Evolutionary conservation across 2,797 vertebrate genomes (phyloP).

Genomic region (Arrhamphus sclerolepis): DNA sequence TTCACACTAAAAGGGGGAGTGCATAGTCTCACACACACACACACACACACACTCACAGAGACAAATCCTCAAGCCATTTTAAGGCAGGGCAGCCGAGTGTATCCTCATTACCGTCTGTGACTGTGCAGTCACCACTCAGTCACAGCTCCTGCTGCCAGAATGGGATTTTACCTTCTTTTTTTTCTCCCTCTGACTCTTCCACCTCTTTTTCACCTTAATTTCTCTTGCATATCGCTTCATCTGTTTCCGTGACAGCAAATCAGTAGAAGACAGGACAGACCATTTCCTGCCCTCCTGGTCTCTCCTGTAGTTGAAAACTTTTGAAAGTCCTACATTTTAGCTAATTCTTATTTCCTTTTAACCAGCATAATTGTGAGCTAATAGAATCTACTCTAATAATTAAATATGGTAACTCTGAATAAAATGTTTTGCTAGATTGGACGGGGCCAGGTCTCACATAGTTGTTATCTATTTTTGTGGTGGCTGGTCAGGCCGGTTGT

Average conservation of each 20-base stretch:
- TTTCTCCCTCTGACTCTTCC: slow-evolving; percentile 36
- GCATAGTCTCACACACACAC: slow-evolving; percentile 11
- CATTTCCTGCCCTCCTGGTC: slow-evolving; percentile 71
- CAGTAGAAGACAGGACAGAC: slow-evolving; percentile 72
- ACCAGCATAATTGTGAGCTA: background rate
- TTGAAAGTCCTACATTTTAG: slow-evolving; percentile 11
- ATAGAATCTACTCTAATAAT: background rate
- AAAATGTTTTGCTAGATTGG: too few relatives aligned
- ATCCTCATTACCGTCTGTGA: slow-evolving; percentile 72
- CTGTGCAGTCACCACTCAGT: slow-evolving; percentile 73
- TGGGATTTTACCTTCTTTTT: slow-evolving; percentile 60
- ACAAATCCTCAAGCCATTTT: slow-evolving; percentile 66
- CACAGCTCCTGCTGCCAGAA: slow-evolving; percentile 63
- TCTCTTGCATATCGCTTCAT: slow-evolving; percentile 75
- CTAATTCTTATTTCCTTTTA: slow-evolving; percentile 3
- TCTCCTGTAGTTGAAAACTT: slow-evolving; percentile 41
- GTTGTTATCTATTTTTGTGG: too few relatives aligned
- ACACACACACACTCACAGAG: slow-evolving; percentile 8
- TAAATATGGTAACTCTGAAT: too few relatives aligned
- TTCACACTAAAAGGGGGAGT: slow-evolving; percentile 36
- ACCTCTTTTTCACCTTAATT: slow-evolving; percentile 64
- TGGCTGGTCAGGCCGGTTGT: too few relatives aligned
- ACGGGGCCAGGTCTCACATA: too few relatives aligned
- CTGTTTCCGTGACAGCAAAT: slow-evolving; percentile 77
- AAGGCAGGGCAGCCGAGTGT: slow-evolving; percentile 66